Percentiles rank a stretch among this genome's conserved stretches.
Evolutionary conservation across 2,113 vertebrate genomes (phyloP).

Genomic region (Trematocara stigmaticum): DNA sequence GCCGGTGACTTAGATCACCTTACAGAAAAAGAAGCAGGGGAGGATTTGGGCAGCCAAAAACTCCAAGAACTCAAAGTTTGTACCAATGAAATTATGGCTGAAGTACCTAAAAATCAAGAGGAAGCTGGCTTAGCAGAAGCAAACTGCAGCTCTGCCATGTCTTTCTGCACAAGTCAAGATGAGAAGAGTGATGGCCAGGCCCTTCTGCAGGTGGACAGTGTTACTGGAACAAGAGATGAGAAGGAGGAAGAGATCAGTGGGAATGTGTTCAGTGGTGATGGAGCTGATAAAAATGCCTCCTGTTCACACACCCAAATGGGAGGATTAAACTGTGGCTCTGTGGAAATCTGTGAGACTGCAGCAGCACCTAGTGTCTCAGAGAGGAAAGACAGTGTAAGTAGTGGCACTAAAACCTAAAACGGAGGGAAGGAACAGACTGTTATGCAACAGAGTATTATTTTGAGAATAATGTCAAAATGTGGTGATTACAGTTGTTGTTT

Average conservation of each 20-base stretch:
- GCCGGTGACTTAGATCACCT: neutral
- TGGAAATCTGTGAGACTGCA: neutral
- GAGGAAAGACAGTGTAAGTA: slow-evolving; percentile 36
- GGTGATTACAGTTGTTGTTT: neutral
- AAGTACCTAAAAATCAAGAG: neutral
- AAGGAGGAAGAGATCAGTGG: neutral
- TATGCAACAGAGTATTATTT: neutral
- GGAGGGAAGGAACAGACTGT: neutral
- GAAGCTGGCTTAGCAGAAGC: neutral
- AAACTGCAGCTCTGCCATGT: neutral
- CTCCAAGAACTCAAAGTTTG: neutral
- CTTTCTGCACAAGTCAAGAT: neutral
- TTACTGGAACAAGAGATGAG: neutral
- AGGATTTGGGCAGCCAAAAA: neutral
- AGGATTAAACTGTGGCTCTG: neutral
- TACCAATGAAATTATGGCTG: neutral
- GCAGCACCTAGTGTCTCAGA: slow-evolving; percentile 10
- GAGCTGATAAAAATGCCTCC: neutral
- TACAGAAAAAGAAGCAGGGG: neutral
- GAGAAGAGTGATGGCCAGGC: neutral
- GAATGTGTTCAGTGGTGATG: neutral
- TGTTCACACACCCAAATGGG: neutral
- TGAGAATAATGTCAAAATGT: neutral
- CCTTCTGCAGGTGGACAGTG: neutral
- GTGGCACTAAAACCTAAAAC: rapidly evolving